A percentile compares a stretch with the other conserved stretches of the same genome.
These are phyloP conservation scores for Crocodylus rhombifer DNA, from an alignment of 2,797 vertebrate species.

Conservation along the genomic window DNA sequence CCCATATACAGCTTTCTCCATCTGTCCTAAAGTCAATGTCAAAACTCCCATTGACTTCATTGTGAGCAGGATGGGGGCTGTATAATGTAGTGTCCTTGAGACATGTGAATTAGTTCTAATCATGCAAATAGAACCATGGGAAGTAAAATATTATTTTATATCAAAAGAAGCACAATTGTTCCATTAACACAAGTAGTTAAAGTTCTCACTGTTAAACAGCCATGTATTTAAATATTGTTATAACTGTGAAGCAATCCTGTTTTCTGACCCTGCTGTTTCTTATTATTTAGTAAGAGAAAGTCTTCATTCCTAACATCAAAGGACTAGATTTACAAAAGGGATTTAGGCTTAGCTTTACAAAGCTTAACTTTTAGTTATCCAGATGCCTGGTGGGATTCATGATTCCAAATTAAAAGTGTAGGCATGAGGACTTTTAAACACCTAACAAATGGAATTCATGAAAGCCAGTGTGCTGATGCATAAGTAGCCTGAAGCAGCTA, in stretches of 20 bases:
- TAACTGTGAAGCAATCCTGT: fast-evolving
- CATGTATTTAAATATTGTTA: background rate
- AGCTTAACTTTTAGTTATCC: background rate
- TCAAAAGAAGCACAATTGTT: fast-evolving
- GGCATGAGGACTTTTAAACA: too few relatives aligned
- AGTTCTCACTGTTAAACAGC: background rate
- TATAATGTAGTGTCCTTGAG: background rate
- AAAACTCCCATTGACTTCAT: background rate
- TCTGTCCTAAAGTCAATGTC: background rate
- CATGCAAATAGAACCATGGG: background rate
- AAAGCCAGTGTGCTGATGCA: too few relatives aligned
- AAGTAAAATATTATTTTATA: background rate
- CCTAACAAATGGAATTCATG: too few relatives aligned
- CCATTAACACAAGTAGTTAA: background rate
- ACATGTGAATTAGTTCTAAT: background rate
- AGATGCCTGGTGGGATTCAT: background rate
- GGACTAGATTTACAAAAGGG: background rate
- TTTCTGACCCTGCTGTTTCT: background rate
- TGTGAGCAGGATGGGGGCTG: background rate
- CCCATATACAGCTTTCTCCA: background rate
- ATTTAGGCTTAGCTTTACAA: background rate
- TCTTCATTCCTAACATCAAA: background rate
- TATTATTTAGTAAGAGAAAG: background rate
- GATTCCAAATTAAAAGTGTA: too few relatives aligned
- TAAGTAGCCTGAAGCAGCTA: too few relatives aligned